A percentile compares a stretch with the other conserved stretches of the same genome.
phyloP scores from a whole-genome alignment of 2,797 vertebrate genomes.

The Eleutherodactylus coqui region DNA sequence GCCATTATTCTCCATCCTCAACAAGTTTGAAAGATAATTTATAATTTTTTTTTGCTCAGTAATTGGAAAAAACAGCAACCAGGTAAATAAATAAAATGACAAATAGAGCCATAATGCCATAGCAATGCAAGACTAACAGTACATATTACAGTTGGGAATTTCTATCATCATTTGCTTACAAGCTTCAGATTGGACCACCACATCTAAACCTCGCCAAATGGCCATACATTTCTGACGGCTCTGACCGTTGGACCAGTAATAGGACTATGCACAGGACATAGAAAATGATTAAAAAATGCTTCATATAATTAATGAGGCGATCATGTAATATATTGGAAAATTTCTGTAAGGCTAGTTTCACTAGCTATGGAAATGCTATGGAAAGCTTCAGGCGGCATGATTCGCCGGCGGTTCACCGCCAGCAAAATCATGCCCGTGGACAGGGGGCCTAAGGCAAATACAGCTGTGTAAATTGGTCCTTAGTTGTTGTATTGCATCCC shows the following conservation, averaged over 20 bases:
- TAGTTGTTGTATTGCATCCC: too few species aligned
- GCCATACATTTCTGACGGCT: neutral
- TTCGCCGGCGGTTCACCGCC: too few species aligned
- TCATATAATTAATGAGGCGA: too few species aligned
- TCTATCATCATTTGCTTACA: neutral
- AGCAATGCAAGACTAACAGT: neutral
- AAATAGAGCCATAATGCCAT: neutral
- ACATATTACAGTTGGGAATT: neutral
- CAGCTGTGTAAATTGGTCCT: too few species aligned
- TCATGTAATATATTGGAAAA: too few species aligned
- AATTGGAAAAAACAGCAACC: slow-evolving; percentile 18
- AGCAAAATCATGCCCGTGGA: too few species aligned
- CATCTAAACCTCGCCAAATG: neutral
- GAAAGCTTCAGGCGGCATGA: too few species aligned
- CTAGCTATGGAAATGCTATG: too few species aligned
- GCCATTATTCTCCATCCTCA: slow-evolving; percentile 63
- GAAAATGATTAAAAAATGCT: too few species aligned
- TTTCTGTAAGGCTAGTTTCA: too few species aligned
- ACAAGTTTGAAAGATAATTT: slow-evolving; percentile 66
- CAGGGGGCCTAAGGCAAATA: too few species aligned
- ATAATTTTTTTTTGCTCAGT: slow-evolving; percentile 67
- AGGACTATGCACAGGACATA: neutral
- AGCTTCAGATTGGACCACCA: neutral
- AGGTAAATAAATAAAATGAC: slow-evolving; percentile 14
- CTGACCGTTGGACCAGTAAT: neutral